Conservation (phyloP, 2,888 invertebrate species). For the Cheilosia impressa region DNA sequence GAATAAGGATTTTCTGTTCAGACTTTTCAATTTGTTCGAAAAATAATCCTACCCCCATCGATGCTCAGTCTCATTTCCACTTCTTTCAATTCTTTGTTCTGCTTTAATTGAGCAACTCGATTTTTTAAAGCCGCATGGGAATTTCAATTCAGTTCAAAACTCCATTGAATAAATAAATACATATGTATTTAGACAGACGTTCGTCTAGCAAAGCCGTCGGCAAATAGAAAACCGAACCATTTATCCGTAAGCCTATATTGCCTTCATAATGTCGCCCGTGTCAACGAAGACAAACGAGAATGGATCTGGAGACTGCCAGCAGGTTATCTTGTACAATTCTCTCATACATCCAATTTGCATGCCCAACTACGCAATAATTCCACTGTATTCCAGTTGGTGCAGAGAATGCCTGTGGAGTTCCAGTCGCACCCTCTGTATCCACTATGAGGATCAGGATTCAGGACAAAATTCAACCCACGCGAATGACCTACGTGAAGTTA, state of each 20-base stretch:
- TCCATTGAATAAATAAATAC: too few relatives aligned
- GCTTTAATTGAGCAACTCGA: too few relatives aligned
- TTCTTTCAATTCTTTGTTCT: too few relatives aligned
- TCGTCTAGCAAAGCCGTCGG: too few relatives aligned
- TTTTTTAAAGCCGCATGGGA: too few relatives aligned
- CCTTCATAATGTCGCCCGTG: neutral
- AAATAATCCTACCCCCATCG: too few relatives aligned
- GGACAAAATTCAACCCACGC: neutral
- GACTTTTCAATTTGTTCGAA: too few relatives aligned
- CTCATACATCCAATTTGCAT: constrained; percentile 35
- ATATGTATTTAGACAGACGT: too few relatives aligned
- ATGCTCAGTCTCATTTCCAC: too few relatives aligned
- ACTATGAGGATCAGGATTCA: neutral
- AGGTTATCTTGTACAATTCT: constrained; percentile 1
- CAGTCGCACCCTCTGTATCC: neutral
- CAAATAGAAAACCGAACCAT: neutral
- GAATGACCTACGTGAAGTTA: too few relatives aligned
- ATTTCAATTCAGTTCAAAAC: too few relatives aligned
- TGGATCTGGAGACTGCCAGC: constrained; percentile 2
- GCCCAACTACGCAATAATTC: constrained; percentile 7
- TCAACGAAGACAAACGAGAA: constrained; percentile 44
- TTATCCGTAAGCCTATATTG: neutral
- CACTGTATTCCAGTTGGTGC: neutral
- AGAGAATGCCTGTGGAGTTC: constrained; percentile 5
- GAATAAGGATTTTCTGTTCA: too few relatives aligned